phyloP scores from a whole-genome alignment of 2,888 invertebrate species.

The Thera britannica region DNA sequence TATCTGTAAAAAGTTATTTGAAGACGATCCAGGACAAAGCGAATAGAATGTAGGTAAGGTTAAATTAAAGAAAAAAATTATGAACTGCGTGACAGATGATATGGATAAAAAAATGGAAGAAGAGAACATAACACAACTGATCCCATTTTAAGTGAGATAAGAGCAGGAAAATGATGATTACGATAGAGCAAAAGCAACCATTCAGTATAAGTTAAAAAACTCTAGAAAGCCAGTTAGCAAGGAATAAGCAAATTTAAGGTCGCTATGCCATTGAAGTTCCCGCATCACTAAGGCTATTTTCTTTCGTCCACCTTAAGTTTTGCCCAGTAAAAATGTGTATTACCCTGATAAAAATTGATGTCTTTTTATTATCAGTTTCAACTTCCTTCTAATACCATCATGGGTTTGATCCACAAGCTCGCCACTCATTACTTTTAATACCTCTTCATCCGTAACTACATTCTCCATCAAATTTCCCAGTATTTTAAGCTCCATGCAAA shows the following conservation, averaged over 20 bases:
- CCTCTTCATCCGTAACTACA: slow-evolving; percentile 56
- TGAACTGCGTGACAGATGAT: neutral
- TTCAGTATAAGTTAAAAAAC: too few relatives aligned
- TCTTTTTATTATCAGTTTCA: slow-evolving; percentile 61
- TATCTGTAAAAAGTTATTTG: neutral
- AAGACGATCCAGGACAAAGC: too few relatives aligned
- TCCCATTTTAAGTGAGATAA: too few relatives aligned
- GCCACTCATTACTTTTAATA: slow-evolving; percentile 45
- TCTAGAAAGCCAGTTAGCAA: too few relatives aligned
- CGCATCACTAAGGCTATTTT: neutral
- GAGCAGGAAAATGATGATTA: too few relatives aligned
- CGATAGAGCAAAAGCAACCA: too few relatives aligned
- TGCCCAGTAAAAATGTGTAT: neutral
- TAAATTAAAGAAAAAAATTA: too few relatives aligned
- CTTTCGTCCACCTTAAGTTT: neutral
- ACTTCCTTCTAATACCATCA: slow-evolving; percentile 48
- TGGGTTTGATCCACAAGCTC: slow-evolving; percentile 46
- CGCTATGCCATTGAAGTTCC: too few relatives aligned
- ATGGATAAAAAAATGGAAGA: neutral
- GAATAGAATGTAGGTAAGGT: too few relatives aligned
- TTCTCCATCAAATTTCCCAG: slow-evolving; percentile 58
- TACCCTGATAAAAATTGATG: slow-evolving; percentile 63
- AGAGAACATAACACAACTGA: too few relatives aligned
- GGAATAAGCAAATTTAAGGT: too few relatives aligned
- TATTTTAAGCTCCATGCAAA: slow-evolving; percentile 71